These are phyloP conservation scores for Wiebesia pumilae DNA, from an alignment of 1,140 invertebrate genomes.

Conservation along the genomic window DNA sequence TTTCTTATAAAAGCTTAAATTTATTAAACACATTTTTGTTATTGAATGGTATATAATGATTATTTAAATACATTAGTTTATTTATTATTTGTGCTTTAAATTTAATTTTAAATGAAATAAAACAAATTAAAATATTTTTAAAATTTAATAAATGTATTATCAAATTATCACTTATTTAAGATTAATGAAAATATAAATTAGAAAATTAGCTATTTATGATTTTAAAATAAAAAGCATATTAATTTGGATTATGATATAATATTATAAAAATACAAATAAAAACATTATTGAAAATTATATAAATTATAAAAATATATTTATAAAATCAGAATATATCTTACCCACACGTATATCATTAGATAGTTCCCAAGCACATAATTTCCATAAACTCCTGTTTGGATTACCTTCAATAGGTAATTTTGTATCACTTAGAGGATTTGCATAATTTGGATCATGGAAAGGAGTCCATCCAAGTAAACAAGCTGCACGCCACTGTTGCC, in stretches of 20 bases:
- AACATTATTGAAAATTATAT: constrained; percentile 44
- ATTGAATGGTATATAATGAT: no score
- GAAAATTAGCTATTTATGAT: no score
- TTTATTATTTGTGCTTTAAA: no score
- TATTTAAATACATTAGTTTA: no score
- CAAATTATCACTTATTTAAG: no score
- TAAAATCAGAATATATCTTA: constrained; percentile 53
- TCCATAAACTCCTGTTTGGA: constrained; percentile 92
- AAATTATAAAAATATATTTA: neutral
- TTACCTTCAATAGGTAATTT: constrained; percentile 87
- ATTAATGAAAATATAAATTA: no score
- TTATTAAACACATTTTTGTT: no score
- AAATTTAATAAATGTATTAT: no score
- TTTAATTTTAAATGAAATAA: no score
- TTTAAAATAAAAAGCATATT: no score
- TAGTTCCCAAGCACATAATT: constrained; percentile 86
- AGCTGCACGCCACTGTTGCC: constrained; percentile 92
- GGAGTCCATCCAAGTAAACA: constrained; percentile 92
- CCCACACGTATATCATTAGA: constrained; percentile 76
- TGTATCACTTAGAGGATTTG: constrained; percentile 69
- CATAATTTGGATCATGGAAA: constrained; percentile 87
- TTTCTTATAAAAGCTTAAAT: no score
- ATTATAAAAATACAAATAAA: neutral
- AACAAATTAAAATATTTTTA: no score
- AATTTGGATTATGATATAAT: neutral